Evolutionary conservation across 2,113 vertebrate species (phyloP).

Genomic region (Tauraco erythrolophus): DNA sequence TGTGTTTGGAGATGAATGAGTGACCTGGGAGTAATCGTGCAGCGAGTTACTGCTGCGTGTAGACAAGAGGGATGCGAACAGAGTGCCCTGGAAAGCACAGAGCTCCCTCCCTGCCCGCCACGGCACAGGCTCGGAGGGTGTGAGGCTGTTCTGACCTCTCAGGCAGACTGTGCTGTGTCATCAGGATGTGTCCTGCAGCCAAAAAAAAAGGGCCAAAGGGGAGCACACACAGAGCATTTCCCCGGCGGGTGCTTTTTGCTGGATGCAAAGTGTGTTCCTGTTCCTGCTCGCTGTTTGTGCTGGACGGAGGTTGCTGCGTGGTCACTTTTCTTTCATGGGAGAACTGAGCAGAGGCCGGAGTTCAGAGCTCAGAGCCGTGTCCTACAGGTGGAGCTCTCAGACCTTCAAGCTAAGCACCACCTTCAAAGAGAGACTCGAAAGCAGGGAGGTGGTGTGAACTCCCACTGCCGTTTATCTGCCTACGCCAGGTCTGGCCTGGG

Average conservation of each 20-base stretch:
- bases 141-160: not conserved
- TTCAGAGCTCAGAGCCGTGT: not conserved
- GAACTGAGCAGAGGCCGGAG: not conserved
- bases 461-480: not conserved
- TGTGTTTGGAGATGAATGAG: not conserved
- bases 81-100: not conserved
- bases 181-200: not conserved
- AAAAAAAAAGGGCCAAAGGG: not conserved
- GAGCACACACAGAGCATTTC: not conserved
- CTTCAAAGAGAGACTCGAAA: not conserved
- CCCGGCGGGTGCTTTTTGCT: not conserved
- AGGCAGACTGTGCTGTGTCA: not conserved
- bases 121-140: not conserved
- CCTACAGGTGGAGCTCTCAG: conserved; percentile 62
- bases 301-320: not conserved
- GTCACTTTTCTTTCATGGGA: not conserved
- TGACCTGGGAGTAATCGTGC: not conserved
- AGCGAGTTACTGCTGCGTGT: not conserved
- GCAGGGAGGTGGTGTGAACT: not conserved
- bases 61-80: not conserved
- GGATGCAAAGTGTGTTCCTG: not conserved
- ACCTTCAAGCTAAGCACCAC: not conserved
- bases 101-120: not conserved
- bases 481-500: not conserved
- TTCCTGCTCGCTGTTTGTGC: not conserved